phyloP scores from a whole-genome alignment of 2,888 invertebrate genomes.

The Euzetes globulus region DNA sequence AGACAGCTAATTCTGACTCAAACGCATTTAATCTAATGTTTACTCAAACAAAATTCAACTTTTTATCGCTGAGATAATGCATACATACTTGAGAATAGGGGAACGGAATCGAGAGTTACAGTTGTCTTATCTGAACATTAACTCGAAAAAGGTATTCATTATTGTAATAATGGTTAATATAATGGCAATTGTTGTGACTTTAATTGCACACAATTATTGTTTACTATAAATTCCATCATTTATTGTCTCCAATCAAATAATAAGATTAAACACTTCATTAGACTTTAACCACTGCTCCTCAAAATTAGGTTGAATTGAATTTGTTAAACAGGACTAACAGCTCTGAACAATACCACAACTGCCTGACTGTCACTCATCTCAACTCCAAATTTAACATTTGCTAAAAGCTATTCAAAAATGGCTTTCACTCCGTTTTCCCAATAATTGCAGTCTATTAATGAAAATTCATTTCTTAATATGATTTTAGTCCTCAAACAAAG shows the following conservation, averaged over 20 bases:
- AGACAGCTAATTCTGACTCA: background rate
- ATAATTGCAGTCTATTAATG: background rate
- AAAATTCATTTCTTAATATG: background rate
- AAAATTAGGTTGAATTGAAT: background rate
- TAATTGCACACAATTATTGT: background rate
- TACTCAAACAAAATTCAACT: slow-evolving; percentile 6
- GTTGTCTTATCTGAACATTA: background rate
- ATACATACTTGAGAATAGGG: background rate
- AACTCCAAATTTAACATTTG: background rate
- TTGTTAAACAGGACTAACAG: background rate
- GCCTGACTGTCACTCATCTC: background rate
- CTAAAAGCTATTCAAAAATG: background rate
- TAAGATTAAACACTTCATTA: background rate
- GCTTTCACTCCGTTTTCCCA: background rate
- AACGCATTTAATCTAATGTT: slow-evolving; percentile 1
- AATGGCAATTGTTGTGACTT: background rate
- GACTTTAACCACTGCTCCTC: background rate
- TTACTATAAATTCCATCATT: background rate
- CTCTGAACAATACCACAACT: background rate
- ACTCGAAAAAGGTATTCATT: background rate
- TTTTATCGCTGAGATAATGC: slow-evolving; percentile 12
- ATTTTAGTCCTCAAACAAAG: background rate
- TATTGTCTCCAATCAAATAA: background rate
- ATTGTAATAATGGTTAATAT: background rate
- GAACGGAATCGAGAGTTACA: background rate